Percentiles rank a stretch among this genome's conserved stretches.
phyloP scores from a whole-genome alignment of 2,113 vertebrate genomes.

The Ranitomeya imitator region DNA sequence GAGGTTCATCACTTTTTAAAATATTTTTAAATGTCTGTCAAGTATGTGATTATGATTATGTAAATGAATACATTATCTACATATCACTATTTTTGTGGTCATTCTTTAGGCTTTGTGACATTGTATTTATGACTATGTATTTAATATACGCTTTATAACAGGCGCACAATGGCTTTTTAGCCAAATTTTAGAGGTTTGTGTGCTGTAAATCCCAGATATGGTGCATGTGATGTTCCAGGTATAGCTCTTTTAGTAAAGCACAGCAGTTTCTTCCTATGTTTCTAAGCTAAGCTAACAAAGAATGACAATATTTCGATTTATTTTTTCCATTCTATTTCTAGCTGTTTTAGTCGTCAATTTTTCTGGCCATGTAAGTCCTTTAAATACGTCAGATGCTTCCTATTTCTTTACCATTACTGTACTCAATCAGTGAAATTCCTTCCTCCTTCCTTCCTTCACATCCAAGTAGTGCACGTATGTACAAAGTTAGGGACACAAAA shows the following conservation, averaged over 20 bases:
- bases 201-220: not conserved
- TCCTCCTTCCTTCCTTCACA: slow-evolving; percentile 8
- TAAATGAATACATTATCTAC: no score
- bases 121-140: no score
- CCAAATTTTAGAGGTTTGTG: no score
- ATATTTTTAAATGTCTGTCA: no score
- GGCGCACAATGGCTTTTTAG: no score
- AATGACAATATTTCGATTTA: not conserved
- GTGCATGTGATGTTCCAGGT: not conserved
- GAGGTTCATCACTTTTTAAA: no score
- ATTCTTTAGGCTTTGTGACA: no score
- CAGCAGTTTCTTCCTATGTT: not conserved
- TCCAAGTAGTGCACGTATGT: slow-evolving; percentile 1
- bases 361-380: not conserved
- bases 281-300: not conserved
- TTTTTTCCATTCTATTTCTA: slow-evolving; percentile 13
- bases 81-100: no score
- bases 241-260: not conserved
- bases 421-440: slow-evolving; percentile 4
- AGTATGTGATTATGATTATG: no score
- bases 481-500: slow-evolving; percentile 7
- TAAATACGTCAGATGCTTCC: slow-evolving; percentile 18
- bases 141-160: no score
- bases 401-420: not conserved
- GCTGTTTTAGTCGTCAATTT: not conserved